phyloP scores from a whole-genome alignment of 2,888 invertebrate species.

The Drosophila paramelanica region DNA sequence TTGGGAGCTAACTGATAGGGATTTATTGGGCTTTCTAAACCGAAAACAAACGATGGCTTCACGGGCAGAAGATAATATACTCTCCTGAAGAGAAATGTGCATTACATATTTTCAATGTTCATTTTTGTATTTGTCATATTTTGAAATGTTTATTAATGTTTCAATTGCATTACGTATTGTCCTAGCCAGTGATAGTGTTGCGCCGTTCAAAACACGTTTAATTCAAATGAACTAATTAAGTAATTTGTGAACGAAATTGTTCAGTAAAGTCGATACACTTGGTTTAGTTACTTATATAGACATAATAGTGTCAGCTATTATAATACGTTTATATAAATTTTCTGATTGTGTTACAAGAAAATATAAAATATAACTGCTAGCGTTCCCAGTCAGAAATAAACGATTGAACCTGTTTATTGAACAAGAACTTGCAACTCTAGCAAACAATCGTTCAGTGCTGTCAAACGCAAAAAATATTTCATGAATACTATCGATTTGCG shows the following conservation, averaged over 20 bases:
- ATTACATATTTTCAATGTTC: background rate
- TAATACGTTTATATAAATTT: no score
- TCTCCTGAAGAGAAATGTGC: background rate
- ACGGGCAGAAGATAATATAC: background rate
- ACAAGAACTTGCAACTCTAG: background rate
- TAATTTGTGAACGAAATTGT: background rate
- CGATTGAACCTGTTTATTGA: background rate
- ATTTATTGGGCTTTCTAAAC: background rate
- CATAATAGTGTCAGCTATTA: no score
- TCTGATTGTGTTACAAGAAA: background rate
- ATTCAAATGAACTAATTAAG: background rate
- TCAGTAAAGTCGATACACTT: background rate
- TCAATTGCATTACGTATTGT: constrained; percentile 10
- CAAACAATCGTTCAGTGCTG: constrained; percentile 16
- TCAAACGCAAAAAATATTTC: background rate
- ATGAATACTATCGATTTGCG: constrained; percentile 22
- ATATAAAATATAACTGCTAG: no score
- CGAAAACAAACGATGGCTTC: background rate
- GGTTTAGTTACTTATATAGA: no score
- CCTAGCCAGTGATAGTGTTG: background rate
- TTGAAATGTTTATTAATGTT: background rate
- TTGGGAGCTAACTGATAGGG: constrained; percentile 10
- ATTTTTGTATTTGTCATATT: no score
- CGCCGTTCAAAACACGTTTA: constrained; percentile 2
- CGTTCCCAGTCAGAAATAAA: background rate